These are phyloP conservation scores for Rhinopithecus roxellana DNA, from an alignment of 2,113 vertebrate species.

Conservation along the genomic window DNA sequence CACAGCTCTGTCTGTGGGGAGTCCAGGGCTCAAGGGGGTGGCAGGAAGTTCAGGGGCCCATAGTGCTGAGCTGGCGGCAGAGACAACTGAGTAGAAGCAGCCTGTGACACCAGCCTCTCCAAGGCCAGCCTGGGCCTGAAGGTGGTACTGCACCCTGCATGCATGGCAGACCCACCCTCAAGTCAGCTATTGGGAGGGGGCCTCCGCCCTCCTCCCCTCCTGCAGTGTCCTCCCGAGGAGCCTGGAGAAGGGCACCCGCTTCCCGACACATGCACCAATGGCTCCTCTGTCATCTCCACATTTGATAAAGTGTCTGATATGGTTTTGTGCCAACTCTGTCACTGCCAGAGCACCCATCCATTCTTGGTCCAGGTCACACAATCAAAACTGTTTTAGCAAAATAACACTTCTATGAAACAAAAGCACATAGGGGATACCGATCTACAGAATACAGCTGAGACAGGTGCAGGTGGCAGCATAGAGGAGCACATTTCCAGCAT, in stretches of 20 bases:
- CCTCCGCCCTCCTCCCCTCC: background rate
- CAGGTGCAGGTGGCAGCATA: background rate
- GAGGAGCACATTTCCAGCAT: background rate
- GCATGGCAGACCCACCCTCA: background rate
- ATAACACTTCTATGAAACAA: background rate
- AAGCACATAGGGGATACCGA: background rate
- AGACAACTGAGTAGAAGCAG: background rate
- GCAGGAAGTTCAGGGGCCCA: background rate
- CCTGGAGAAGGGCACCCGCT: background rate
- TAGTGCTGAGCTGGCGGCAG: background rate
- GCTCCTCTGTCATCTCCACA: background rate
- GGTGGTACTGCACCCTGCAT: background rate
- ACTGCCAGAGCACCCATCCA: too few species aligned
- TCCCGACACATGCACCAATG: rapidly evolving
- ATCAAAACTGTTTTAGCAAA: background rate
- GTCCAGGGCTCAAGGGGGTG: background rate
- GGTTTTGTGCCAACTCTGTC: background rate
- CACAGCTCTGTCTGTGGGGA: background rate
- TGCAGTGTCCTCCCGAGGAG: background rate
- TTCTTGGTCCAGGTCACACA: background rate
- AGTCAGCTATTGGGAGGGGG: background rate
- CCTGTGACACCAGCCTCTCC: background rate
- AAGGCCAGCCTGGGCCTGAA: background rate
- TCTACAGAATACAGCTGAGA: background rate
- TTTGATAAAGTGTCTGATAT: background rate